A percentile compares a stretch with the other conserved stretches of the same genome.
Evolutionary conservation across 2,797 vertebrate species (phyloP).

Genomic region (Petrocephalus sullivani): DNA sequence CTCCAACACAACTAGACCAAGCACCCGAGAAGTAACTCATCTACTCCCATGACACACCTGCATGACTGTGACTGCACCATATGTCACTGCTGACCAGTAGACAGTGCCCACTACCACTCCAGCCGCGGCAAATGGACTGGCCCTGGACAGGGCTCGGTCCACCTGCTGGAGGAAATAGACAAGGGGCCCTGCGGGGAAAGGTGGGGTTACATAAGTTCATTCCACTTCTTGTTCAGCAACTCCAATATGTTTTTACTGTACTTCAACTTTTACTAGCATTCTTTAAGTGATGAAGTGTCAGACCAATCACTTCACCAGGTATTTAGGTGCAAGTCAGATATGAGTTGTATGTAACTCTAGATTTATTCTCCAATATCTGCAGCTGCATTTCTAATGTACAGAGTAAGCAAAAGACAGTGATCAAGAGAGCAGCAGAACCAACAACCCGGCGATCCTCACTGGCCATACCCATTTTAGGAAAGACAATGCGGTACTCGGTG

Average conservation of each 20-base stretch:
- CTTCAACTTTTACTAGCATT: background rate
- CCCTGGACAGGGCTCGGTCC: slow-evolving; percentile 57
- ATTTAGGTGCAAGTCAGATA: background rate
- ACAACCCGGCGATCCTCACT: background rate
- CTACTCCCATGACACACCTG: slow-evolving; percentile 49
- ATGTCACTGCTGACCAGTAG: slow-evolving; percentile 72
- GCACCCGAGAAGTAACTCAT: background rate
- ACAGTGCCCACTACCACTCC: slow-evolving; percentile 63
- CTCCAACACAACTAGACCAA: background rate
- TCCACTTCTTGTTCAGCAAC: background rate
- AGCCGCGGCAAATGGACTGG: slow-evolving; percentile 63
- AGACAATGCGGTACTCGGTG: slow-evolving; percentile 62
- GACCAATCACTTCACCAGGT: too few species aligned
- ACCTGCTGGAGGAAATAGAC: slow-evolving; percentile 67
- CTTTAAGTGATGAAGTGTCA: background rate
- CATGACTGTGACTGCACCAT: slow-evolving; percentile 72
- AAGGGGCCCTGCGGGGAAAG: slow-evolving; percentile 52
- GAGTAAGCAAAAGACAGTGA: background rate
- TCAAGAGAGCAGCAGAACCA: background rate
- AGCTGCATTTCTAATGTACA: background rate
- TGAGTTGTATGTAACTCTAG: background rate
- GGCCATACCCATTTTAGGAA: slow-evolving; percentile 62
- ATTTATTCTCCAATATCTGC: background rate
- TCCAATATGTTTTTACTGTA: background rate
- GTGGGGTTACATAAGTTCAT: background rate